Conservation (phyloP, 2,113 vertebrate genomes). For the Lagenorhynchus albirostris region DNA sequence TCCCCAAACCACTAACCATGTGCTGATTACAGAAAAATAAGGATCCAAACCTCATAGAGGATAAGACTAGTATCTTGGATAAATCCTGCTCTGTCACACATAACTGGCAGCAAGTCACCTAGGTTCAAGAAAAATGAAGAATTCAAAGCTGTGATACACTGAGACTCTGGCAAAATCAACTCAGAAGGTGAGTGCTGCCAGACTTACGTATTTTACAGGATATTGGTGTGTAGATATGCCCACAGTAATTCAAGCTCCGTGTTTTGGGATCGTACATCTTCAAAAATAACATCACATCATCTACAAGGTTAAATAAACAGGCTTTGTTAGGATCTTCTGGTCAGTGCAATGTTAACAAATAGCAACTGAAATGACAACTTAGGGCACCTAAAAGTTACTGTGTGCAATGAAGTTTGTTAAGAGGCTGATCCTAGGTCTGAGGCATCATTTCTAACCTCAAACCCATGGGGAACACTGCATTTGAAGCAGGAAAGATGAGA, state of each 20-base stretch:
- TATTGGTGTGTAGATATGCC: conserved; percentile 99
- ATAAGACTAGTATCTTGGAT: conserved; percentile 99
- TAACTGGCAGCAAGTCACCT: conserved; percentile 99
- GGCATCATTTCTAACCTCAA: neutral
- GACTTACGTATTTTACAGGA: conserved; percentile 99
- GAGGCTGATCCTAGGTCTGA: neutral
- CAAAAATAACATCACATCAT: conserved; percentile 99
- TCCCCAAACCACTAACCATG: neutral
- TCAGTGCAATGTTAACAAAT: neutral
- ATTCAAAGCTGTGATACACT: accelerated
- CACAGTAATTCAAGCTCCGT: conserved; percentile 99
- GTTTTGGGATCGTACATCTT: conserved; percentile 99
- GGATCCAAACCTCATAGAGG: conserved; percentile 96
- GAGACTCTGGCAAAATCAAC: accelerated
- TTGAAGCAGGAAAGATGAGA: accelerated
- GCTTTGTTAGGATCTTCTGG: neutral
- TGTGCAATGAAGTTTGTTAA: accelerated
- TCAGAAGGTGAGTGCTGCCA: accelerated
- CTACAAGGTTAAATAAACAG: conserved; percentile 78
- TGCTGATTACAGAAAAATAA: neutral
- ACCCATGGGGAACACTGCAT: accelerated
- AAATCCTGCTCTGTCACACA: conserved; percentile 99
- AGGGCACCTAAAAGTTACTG: accelerated
- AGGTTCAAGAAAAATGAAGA: conserved; percentile 35
- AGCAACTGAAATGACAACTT: neutral